phyloP scores from a whole-genome alignment of 2,797 vertebrate species.

The Delichon dasypus region DNA sequence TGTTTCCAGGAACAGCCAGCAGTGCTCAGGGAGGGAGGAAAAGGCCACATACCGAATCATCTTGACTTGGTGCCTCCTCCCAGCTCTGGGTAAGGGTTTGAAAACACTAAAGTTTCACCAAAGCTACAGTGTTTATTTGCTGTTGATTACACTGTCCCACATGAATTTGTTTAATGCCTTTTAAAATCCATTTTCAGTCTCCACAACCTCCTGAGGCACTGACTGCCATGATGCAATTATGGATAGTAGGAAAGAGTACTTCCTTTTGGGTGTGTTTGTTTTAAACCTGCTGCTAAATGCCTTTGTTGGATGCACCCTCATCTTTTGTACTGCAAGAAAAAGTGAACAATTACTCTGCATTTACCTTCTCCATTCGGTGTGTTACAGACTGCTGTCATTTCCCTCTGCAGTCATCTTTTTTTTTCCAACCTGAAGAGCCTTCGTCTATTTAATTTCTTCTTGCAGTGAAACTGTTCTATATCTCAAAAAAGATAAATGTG shows the following conservation, averaged over 20 bases:
- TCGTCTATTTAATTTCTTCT: background rate
- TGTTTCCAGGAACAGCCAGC: background rate
- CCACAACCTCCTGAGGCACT: background rate
- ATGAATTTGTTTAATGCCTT: constrained; percentile 13
- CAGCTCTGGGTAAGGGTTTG: background rate
- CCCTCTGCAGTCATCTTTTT: background rate
- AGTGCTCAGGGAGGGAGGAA: background rate
- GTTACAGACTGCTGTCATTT: background rate
- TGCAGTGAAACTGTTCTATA: background rate
- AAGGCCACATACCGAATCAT: background rate
- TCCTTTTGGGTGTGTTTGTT: constrained; percentile 58
- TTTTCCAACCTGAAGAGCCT: background rate
- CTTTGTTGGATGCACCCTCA: constrained; percentile 43
- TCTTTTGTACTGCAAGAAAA: constrained; percentile 10
- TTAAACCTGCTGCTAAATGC: constrained; percentile 55
- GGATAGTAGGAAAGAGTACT: background rate
- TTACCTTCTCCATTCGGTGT: background rate
- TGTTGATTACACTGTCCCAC: background rate
- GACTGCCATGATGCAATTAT: constrained; percentile 22
- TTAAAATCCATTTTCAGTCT: constrained; percentile 45
- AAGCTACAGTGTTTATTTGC: background rate
- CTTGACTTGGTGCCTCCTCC: background rate
- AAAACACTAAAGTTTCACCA: background rate
- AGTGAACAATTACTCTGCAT: constrained; percentile 12
- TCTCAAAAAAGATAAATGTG: background rate